phyloP scores from a whole-genome alignment of 2,888 invertebrate species.

The Drosophila neotestacea region DNA sequence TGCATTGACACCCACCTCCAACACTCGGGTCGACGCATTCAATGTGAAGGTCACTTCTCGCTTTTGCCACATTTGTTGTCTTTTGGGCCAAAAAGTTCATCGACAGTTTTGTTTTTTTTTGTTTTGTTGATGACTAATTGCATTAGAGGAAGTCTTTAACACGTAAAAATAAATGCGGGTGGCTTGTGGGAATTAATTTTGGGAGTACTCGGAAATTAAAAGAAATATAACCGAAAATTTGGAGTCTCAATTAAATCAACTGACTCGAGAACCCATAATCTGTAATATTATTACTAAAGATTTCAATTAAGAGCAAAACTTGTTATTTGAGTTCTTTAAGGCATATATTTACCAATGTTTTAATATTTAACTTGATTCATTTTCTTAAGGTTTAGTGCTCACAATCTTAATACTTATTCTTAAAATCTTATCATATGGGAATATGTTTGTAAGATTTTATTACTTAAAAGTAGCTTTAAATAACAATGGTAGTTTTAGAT shows the following conservation, averaged over 20 bases:
- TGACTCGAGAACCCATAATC: background rate
- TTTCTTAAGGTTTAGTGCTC: too few species aligned
- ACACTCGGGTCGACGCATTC: conserved; percentile 56
- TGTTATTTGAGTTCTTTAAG: background rate
- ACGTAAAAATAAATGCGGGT: conserved; percentile 32
- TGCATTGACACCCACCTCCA: conserved; percentile 67
- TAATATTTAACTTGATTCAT: too few species aligned
- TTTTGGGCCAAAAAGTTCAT: conserved; percentile 54
- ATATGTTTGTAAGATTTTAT: too few species aligned
- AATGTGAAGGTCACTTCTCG: conserved; percentile 70
- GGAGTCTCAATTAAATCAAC: too few species aligned
- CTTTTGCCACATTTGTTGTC: conserved; percentile 17
- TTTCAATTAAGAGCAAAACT: background rate
- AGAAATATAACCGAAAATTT: background rate
- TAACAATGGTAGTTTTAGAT: too few species aligned
- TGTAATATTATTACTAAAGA: background rate
- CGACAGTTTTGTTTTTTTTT: conserved; percentile 38
- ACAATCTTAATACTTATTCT: too few species aligned
- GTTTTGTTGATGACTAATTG: conserved; percentile 60
- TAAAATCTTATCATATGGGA: too few species aligned
- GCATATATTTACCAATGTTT: too few species aligned
- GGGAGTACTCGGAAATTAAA: background rate
- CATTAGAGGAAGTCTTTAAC: conserved; percentile 64
- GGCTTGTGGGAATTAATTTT: conserved; percentile 10
- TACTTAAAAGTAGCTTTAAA: too few species aligned